phyloP scores from a whole-genome alignment of 1,140 invertebrate species.

The Drosophila truncata region DNA sequence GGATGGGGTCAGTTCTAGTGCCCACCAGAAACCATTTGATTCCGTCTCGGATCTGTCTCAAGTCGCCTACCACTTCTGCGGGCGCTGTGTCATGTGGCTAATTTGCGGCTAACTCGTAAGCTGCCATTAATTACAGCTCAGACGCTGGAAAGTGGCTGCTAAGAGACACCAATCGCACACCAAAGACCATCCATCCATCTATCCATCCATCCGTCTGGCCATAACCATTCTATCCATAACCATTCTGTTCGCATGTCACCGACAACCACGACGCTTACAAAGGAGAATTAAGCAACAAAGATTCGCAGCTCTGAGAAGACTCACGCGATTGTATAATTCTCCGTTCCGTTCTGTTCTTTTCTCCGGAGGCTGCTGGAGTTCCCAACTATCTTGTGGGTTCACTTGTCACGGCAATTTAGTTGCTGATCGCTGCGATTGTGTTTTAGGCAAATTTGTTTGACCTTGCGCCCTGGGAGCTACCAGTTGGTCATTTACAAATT shows the following conservation, averaged over 20 bases:
- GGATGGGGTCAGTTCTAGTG: slow-evolving; percentile 38
- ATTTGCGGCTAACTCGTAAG: slow-evolving; percentile 69
- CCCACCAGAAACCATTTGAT: slow-evolving; percentile 26
- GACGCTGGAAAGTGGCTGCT: slow-evolving; percentile 45
- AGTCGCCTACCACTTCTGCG: slow-evolving; percentile 48
- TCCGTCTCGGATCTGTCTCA: slow-evolving; percentile 33
- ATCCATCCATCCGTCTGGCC: slow-evolving; percentile 32
- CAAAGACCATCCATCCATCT: slow-evolving; percentile 18
- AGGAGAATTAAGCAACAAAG: slow-evolving; percentile 39
- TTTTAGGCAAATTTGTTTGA: slow-evolving; percentile 41
- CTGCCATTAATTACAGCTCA: slow-evolving; percentile 75
- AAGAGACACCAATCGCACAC: slow-evolving; percentile 39
- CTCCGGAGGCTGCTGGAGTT: slow-evolving; percentile 12
- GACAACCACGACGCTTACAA: slow-evolving; percentile 30
- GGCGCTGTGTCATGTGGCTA: slow-evolving; percentile 63
- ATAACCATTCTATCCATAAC: slow-evolving; percentile 42
- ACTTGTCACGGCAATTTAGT: slow-evolving; percentile 45
- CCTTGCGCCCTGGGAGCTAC: slow-evolving; percentile 39
- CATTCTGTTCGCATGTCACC: slow-evolving; percentile 63
- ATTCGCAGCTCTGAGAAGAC: slow-evolving; percentile 55
- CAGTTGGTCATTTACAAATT: slow-evolving; percentile 33
- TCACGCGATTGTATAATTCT: slow-evolving; percentile 46
- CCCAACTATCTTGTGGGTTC: slow-evolving; percentile 20
- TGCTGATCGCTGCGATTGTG: slow-evolving; percentile 31
- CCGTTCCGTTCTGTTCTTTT: slow-evolving; percentile 19